Percentiles rank a stretch among this genome's conserved stretches.
phyloP scores from a whole-genome alignment of 2,797 vertebrate species.

The Pogonophryne albipinna region DNA sequence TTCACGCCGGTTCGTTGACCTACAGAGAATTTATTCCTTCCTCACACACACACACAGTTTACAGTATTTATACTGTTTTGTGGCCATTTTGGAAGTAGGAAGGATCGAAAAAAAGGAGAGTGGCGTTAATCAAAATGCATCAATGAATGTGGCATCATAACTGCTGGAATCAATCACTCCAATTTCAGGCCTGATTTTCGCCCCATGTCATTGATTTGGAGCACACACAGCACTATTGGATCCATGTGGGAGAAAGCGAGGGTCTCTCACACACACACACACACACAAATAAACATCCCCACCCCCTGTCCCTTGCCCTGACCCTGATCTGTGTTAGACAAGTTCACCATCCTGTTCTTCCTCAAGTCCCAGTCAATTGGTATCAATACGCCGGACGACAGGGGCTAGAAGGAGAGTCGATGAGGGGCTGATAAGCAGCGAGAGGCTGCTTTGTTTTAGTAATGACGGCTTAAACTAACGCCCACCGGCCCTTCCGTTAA shows the following conservation, averaged over 20 bases:
- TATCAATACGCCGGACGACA: conserved; percentile 82
- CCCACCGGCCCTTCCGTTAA: conserved; percentile 55
- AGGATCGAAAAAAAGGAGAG: conserved; percentile 40
- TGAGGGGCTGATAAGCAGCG: conserved; percentile 80
- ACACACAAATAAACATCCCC: neutral
- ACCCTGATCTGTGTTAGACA: conserved; percentile 81
- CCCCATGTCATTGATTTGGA: conserved; percentile 72
- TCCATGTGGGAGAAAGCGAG: conserved; percentile 43
- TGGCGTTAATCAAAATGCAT: conserved; percentile 54
- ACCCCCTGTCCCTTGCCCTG: conserved; percentile 67
- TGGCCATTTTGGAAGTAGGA: conserved; percentile 29
- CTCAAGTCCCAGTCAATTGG: conserved; percentile 81
- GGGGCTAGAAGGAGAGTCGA: conserved; percentile 79
- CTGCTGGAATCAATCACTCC: conserved; percentile 66
- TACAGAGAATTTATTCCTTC: conserved; percentile 50
- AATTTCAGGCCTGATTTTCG: conserved; percentile 69
- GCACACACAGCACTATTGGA: conserved; percentile 72
- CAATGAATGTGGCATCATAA: conserved; percentile 67
- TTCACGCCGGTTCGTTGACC: conserved; percentile 66
- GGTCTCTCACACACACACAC: conserved; percentile 37
- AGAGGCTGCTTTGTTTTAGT: conserved; percentile 87
- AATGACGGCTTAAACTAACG: conserved; percentile 84
- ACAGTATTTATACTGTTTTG: neutral
- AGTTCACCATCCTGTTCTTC: conserved; percentile 83
- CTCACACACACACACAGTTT: conserved; percentile 21